Percentiles rank a stretch among this genome's conserved stretches.
Evolutionary conservation across 2,797 vertebrate species (phyloP).

Genomic region (Micropoecilia bifurca): DNA sequence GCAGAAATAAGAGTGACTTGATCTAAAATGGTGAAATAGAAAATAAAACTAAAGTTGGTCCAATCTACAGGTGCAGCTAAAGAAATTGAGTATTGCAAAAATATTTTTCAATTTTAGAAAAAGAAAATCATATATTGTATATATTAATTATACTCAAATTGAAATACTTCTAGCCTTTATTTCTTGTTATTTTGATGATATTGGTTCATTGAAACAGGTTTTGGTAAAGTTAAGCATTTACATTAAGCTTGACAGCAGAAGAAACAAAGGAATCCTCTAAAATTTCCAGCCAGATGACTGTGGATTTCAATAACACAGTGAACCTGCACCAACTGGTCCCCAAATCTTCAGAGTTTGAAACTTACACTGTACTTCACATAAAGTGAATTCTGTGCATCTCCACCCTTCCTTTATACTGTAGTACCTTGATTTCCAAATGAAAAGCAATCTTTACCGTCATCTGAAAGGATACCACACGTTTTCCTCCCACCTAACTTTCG

Average conservation of each 20-base stretch:
- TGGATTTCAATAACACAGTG: neutral
- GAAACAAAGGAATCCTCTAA: neutral
- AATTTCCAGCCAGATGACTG: neutral
- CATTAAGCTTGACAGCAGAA: neutral
- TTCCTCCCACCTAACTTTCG: no score
- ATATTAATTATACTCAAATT: neutral
- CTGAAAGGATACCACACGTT: neutral
- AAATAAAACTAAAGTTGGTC: neutral
- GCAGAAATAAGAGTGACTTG: neutral
- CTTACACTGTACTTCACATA: neutral
- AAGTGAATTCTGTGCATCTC: neutral
- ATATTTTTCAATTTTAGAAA: neutral
- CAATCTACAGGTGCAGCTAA: neutral
- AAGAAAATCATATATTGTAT: neutral
- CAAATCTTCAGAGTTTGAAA: neutral
- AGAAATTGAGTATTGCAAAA: neutral
- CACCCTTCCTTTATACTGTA: neutral
- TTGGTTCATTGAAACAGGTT: neutral
- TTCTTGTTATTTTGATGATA: neutral
- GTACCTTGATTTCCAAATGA: neutral
- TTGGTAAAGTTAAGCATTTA: neutral
- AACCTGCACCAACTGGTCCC: neutral
- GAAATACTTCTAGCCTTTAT: neutral
- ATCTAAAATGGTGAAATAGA: neutral
- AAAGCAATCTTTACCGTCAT: neutral